A percentile compares a stretch with the other conserved stretches of the same genome.
Conservation (phyloP, 2,113 vertebrate genomes). For the Brachypteracias leptosomus region DNA sequence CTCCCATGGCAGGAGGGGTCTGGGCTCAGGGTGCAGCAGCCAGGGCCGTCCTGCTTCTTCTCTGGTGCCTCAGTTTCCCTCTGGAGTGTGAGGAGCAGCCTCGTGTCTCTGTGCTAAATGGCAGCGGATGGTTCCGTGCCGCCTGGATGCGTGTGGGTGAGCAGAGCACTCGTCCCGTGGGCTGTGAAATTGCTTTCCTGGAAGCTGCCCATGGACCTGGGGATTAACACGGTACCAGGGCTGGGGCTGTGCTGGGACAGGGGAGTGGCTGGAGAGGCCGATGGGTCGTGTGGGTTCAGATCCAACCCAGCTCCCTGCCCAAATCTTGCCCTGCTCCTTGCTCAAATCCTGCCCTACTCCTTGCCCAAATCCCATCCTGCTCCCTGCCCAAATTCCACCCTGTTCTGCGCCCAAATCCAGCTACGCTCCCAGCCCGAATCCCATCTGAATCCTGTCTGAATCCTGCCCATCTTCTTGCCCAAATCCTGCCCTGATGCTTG, state of each 20-base stretch:
- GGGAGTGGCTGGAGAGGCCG: not conserved
- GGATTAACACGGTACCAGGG: not conserved
- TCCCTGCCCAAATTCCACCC: too few relatives aligned
- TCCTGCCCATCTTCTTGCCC: not conserved
- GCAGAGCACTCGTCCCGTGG: not conserved
- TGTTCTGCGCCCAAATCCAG: not conserved
- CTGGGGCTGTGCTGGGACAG: not conserved
- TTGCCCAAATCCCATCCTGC: not conserved
- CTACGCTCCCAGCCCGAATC: not conserved
- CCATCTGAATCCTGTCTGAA: rapidly evolving
- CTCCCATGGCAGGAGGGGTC: not conserved
- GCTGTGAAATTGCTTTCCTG: conserved; percentile 41
- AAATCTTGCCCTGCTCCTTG: rapidly evolving
- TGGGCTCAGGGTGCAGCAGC: not conserved
- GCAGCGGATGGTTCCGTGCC: not conserved
- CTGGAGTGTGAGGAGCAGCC: not conserved
- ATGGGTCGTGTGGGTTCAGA: not conserved
- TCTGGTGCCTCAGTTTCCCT: not conserved
- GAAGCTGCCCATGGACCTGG: not conserved
- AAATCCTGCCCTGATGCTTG: not conserved
- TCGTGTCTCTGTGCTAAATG: not conserved
- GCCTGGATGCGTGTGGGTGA: not conserved
- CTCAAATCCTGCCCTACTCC: rapidly evolving
- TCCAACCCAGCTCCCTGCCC: not conserved
- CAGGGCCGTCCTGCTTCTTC: rapidly evolving